Conservation (phyloP, 2,888 invertebrate genomes). For the Sipha maydis region DNA sequence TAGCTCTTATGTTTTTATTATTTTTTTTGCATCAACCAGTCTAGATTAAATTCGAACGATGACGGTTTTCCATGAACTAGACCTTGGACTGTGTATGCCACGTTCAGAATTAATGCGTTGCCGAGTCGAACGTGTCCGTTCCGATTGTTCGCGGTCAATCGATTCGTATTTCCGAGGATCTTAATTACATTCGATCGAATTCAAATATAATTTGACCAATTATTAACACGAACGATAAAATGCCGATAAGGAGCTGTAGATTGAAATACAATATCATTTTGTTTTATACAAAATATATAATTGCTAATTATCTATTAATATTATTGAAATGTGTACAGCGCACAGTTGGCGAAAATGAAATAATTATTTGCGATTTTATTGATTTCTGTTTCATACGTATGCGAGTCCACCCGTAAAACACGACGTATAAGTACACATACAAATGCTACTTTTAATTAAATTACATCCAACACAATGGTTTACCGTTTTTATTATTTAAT, state of each 20-base stretch:
- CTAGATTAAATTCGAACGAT: not conserved
- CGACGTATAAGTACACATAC: too few species aligned
- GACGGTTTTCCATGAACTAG: slow-evolving; percentile 19
- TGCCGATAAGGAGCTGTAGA: not conserved
- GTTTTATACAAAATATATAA: too few species aligned
- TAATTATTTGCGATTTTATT: not conserved
- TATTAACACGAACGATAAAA: not conserved
- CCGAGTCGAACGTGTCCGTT: too few species aligned
- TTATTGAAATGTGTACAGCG: too few species aligned
- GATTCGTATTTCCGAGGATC: not conserved
- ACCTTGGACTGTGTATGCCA: not conserved
- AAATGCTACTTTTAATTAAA: not conserved
- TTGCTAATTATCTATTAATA: too few species aligned
- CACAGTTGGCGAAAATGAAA: too few species aligned
- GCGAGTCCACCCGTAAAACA: not conserved
- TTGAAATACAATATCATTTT: too few species aligned
- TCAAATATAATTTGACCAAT: too few species aligned
- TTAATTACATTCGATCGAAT: not conserved
- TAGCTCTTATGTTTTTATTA: not conserved
- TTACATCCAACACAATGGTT: slow-evolving; percentile 21
- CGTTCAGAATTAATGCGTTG: not conserved
- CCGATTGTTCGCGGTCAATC: not conserved
- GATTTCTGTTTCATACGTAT: not conserved
- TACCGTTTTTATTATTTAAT: slow-evolving; percentile 22
- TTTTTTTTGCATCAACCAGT: not conserved